Evolutionary conservation across 2,113 vertebrate species (phyloP).

Genomic region (Perccottus glenii): DNA sequence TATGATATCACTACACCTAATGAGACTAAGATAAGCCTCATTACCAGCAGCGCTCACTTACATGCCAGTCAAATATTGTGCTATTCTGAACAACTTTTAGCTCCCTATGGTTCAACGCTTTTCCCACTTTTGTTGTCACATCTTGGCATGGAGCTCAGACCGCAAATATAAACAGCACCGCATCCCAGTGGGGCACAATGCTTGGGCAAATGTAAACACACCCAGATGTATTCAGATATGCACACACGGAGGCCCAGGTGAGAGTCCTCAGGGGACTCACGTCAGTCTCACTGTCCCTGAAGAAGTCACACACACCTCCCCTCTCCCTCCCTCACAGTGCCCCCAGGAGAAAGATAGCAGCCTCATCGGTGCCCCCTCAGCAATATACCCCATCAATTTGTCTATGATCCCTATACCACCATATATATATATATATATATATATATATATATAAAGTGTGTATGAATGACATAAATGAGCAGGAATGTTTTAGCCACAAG

Average conservation of each 20-base stretch:
- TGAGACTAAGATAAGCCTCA: conserved; percentile 59
- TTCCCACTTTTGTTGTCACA: conserved; percentile 36
- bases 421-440: conserved; percentile 10
- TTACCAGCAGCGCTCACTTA: conserved; percentile 37
- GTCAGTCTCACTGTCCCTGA: conserved; percentile 56
- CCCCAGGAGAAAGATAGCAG: conserved; percentile 35
- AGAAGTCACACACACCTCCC: conserved; percentile 33
- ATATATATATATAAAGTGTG: conserved; percentile 7
- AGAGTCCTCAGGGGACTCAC: conserved; percentile 50
- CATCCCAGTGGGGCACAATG: conserved; percentile 43
- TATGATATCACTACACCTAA: conserved; percentile 60
- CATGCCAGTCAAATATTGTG: conserved; percentile 49
- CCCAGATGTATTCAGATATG: conserved; percentile 42
- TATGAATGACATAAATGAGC: conserved; percentile 54
- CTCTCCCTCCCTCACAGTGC: conserved; percentile 10
- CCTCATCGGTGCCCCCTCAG: conserved; percentile 14
- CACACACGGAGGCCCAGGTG: conserved; percentile 34
- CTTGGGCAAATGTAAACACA: conserved; percentile 49
- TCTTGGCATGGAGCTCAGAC: conserved; percentile 29
- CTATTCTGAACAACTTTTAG: conserved; percentile 34
- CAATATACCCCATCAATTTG: conserved; percentile 17
- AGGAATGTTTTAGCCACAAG: conserved; percentile 70
- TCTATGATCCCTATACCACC: conserved; percentile 19
- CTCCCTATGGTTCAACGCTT: conserved; percentile 18
- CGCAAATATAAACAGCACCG: conserved; percentile 54